A percentile compares a stretch with the other conserved stretches of the same genome.
Conservation (phyloP, 2,888 invertebrate genomes). For the Cryptus viduatorius region DNA sequence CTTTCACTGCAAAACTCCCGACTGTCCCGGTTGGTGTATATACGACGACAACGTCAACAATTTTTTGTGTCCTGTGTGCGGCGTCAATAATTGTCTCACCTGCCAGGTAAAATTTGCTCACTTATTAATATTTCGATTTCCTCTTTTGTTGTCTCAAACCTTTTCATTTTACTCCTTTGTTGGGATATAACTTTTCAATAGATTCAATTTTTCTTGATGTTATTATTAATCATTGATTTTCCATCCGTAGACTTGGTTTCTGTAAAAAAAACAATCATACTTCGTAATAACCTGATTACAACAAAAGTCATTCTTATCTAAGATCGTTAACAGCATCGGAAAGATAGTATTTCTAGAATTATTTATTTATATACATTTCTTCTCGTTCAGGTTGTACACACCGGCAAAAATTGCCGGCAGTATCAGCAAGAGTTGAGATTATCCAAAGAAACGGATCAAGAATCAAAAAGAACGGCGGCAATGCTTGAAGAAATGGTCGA, state of each 20-base stretch:
- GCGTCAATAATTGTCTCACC: conserved; percentile 92
- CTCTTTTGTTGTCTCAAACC: not conserved
- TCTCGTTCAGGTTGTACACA: conserved; percentile 89
- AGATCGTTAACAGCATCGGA: too few species aligned
- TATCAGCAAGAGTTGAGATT: conserved; percentile 89
- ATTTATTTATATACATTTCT: not conserved
- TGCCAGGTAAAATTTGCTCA: conserved; percentile 89
- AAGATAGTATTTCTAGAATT: too few species aligned
- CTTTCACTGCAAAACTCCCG: conserved; percentile 96
- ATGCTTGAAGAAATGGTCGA: conserved; percentile 93
- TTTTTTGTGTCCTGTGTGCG: conserved; percentile 94
- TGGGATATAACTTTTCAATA: not conserved
- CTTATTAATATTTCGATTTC: not conserved
- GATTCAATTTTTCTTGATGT: not conserved
- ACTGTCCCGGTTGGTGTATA: conserved; percentile 96
- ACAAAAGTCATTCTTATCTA: not conserved
- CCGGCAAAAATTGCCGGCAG: conserved; percentile 92
- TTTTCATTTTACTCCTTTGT: not conserved
- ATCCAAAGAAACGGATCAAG: conserved; percentile 89
- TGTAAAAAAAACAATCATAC: conserved; percentile 33
- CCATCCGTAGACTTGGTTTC: too few species aligned
- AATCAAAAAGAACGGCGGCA: conserved; percentile 90
- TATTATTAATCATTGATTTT: too few species aligned
- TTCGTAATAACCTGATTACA: not conserved
- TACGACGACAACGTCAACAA: conserved; percentile 94